phyloP scores from a whole-genome alignment of 2,888 invertebrate genomes.

The Cryptocephalus moraei region DNA sequence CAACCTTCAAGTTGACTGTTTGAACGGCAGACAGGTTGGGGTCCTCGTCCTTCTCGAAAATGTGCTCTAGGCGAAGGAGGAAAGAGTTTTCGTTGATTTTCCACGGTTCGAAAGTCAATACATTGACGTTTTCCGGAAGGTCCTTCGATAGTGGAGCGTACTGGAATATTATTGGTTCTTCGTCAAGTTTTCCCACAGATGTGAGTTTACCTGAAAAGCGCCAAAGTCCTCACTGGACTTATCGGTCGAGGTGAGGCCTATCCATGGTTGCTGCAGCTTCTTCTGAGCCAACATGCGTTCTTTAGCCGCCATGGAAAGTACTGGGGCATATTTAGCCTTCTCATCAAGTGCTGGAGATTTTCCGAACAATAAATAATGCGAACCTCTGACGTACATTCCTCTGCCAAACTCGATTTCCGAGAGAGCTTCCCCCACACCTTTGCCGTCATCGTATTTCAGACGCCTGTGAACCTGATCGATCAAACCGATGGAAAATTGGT shows the following conservation, averaged over 20 bases:
- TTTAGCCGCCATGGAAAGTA: conserved; percentile 29
- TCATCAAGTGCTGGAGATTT: conserved; percentile 1
- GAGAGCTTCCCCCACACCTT: conserved; percentile 83
- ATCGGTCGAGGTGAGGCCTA: conserved; percentile 6
- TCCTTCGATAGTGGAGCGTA: too few species aligned
- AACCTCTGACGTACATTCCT: conserved; percentile 59
- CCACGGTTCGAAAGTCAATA: conserved; percentile 1
- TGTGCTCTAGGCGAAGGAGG: conserved; percentile 5
- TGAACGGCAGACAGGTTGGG: conserved; percentile 1
- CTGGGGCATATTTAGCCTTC: conserved; percentile 4
- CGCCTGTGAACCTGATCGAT: conserved; percentile 80
- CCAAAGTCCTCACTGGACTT: too few species aligned
- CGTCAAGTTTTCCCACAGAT: too few species aligned
- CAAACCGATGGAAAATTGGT: too few species aligned
- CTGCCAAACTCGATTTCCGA: conserved; percentile 63
- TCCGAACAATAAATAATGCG: conserved; percentile 13
- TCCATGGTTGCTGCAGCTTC: conserved; percentile 48
- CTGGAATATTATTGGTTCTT: too few species aligned
- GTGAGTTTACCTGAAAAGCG: too few species aligned
- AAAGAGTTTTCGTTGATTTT: conserved; percentile 12
- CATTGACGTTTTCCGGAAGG: background rate
- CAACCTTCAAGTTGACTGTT: background rate
- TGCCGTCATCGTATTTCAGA: conserved; percentile 73
- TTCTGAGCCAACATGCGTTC: conserved; percentile 40
- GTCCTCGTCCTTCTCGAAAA: conserved; percentile 4